Conservation (phyloP, 2,797 vertebrate genomes). For the Alcedo atthis region DNA sequence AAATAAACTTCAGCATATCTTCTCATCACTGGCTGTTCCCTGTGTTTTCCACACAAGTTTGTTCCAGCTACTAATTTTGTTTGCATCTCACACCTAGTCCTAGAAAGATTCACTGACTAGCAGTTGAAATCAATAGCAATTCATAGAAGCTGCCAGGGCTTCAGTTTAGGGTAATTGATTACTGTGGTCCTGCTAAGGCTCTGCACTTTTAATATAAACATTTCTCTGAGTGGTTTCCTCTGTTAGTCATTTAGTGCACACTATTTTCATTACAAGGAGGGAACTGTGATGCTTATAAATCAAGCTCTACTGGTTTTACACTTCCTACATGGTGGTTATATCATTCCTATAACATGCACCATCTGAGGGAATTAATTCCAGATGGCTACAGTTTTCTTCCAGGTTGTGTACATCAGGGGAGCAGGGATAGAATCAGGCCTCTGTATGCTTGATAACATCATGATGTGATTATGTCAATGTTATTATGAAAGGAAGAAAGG, state of each 20-base stretch:
- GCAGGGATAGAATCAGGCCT: neutral
- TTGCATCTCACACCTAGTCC: constrained; percentile 27
- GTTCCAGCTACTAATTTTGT: constrained; percentile 45
- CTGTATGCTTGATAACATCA: neutral
- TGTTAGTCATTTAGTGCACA: constrained; percentile 35
- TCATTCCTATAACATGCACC: neutral
- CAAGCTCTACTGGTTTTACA: constrained; percentile 26
- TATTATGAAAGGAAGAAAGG: neutral
- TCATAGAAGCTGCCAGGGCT: constrained; percentile 51
- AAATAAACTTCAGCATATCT: neutral
- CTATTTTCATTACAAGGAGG: constrained; percentile 39
- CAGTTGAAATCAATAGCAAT: constrained; percentile 58
- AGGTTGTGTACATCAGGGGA: neutral
- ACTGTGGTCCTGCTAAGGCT: constrained; percentile 34
- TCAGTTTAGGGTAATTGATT: constrained; percentile 57
- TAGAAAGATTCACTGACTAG: constrained; percentile 16
- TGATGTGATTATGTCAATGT: neutral
- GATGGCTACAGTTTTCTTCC: neutral
- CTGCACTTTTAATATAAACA: constrained; percentile 20
- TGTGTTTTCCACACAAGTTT: constrained; percentile 6
- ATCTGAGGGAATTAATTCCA: neutral
- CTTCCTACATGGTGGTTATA: constrained; percentile 32
- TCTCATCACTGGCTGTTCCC: neutral
- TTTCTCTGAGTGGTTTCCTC: constrained; percentile 44
- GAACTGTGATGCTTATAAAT: constrained; percentile 42